These are phyloP conservation scores for Symphodus melops DNA, from an alignment of 2,113 vertebrate genomes.

Conservation along the genomic window DNA sequence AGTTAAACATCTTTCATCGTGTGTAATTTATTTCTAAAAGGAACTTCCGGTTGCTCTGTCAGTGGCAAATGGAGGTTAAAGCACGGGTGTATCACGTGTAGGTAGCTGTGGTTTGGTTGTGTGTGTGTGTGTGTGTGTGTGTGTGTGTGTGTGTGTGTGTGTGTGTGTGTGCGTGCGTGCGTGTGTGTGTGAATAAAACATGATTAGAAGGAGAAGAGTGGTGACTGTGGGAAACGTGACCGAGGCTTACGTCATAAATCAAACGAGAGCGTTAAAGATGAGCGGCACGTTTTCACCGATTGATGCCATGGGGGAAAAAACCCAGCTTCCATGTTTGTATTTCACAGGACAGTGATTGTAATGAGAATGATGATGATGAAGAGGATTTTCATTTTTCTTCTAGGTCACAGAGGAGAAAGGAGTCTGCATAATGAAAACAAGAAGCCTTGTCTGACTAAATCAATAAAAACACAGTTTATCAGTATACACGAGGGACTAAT, in stretches of 20 bases:
- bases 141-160: slow-evolving; percentile 29
- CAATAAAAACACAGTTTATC: too few relatives aligned
- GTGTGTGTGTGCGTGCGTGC: slow-evolving; percentile 20
- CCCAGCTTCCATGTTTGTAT: background rate
- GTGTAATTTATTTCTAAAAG: slow-evolving; percentile 50
- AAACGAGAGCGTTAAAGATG: background rate
- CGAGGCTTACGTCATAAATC: slow-evolving; percentile 33
- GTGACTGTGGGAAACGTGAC: slow-evolving; percentile 58
- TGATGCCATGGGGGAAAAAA: too few relatives aligned
- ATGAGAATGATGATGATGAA: background rate
- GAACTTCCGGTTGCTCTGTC: slow-evolving; percentile 1
- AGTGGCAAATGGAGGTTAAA: slow-evolving; percentile 2
- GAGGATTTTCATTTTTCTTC: background rate
- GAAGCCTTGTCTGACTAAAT: too few relatives aligned
- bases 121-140: slow-evolving; percentile 31
- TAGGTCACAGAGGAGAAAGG: background rate
- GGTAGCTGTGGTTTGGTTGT: slow-evolving; percentile 32
- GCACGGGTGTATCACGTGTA: slow-evolving; percentile 56
- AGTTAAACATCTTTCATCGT: background rate
- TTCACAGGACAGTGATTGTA: too few relatives aligned
- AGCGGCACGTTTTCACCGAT: background rate
- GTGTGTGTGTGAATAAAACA: slow-evolving; percentile 57
- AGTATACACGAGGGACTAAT: too few relatives aligned
- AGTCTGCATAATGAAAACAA: background rate
- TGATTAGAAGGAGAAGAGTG: slow-evolving; percentile 9